Evolutionary conservation across 2,113 vertebrate genomes (phyloP).

Genomic region (Todiramphus chloris): DNA sequence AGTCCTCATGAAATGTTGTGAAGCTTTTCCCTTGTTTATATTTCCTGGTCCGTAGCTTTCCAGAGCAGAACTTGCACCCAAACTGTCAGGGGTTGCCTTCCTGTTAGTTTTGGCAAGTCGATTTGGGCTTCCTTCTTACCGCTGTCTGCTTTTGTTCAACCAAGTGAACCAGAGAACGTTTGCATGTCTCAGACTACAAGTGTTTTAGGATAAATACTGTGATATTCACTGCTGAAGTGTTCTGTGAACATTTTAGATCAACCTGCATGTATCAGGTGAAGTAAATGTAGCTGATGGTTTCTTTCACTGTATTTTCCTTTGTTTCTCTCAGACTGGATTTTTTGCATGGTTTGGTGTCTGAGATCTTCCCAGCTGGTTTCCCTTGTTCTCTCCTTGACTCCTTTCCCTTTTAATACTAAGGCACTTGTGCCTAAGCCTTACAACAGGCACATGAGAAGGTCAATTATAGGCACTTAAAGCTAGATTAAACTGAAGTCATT

Average conservation of each 20-base stretch:
- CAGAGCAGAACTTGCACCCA: background rate
- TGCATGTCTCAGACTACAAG: background rate
- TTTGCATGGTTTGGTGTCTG: background rate
- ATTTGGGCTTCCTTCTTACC: background rate
- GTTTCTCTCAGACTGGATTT: background rate
- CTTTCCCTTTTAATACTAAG: background rate
- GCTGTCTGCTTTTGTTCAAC: background rate
- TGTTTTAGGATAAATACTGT: background rate
- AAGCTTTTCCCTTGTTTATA: background rate
- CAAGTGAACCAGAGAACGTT: background rate
- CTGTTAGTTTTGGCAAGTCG: background rate
- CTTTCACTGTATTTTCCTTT: background rate
- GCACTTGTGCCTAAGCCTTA: background rate
- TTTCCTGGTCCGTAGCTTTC: background rate
- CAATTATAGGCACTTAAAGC: background rate
- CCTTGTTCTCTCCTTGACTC: background rate
- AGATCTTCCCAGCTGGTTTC: background rate
- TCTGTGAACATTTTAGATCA: background rate
- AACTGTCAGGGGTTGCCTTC: background rate
- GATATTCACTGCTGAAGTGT: background rate
- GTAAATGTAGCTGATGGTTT: background rate
- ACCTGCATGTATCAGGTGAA: background rate
- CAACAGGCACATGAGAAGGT: background rate
- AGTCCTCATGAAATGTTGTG: background rate
- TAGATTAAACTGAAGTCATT: background rate